Evolutionary conservation across 2,113 vertebrate genomes (phyloP).

Genomic region (Pavo muticus): DNA sequence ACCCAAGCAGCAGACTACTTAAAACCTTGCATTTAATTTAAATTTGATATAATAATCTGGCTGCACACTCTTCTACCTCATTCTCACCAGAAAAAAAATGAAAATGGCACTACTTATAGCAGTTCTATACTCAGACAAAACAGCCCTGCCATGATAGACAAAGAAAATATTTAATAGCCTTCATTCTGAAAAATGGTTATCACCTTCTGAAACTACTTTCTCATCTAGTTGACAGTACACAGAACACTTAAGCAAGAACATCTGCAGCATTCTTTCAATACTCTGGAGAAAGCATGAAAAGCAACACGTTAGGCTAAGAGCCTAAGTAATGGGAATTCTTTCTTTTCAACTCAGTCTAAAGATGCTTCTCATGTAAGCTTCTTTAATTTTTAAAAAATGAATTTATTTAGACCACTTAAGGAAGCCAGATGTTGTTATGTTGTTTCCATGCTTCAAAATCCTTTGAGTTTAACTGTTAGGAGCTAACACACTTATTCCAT

Average conservation of each 20-base stretch:
- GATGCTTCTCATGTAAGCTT: slow-evolving; percentile 10
- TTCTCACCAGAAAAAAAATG: background rate
- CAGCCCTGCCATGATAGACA: background rate
- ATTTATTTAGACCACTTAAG: slow-evolving; percentile 43
- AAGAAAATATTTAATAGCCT: background rate
- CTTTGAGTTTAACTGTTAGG: slow-evolving; percentile 34
- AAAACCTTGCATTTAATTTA: background rate
- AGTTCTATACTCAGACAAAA: background rate
- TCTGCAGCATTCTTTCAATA: slow-evolving; percentile 29
- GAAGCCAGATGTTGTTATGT: slow-evolving; percentile 38
- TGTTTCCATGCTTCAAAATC: slow-evolving; percentile 14
- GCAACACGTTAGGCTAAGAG: slow-evolving; percentile 9
- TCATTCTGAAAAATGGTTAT: background rate
- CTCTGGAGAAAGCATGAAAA: slow-evolving; percentile 25
- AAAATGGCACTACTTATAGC: background rate
- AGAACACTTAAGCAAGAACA: slow-evolving; percentile 25
- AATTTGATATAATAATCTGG: background rate
- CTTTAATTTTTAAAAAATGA: slow-evolving; percentile 19
- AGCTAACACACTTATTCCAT: slow-evolving; percentile 49
- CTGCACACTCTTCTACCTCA: background rate
- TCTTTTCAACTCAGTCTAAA: background rate
- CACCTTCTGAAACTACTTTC: background rate
- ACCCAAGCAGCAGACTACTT: background rate
- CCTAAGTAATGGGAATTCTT: slow-evolving; percentile 29
- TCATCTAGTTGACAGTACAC: background rate